These are phyloP conservation scores for Lycocerus yunnanus DNA, from an alignment of 2,888 invertebrate genomes.

Conservation along the genomic window DNA sequence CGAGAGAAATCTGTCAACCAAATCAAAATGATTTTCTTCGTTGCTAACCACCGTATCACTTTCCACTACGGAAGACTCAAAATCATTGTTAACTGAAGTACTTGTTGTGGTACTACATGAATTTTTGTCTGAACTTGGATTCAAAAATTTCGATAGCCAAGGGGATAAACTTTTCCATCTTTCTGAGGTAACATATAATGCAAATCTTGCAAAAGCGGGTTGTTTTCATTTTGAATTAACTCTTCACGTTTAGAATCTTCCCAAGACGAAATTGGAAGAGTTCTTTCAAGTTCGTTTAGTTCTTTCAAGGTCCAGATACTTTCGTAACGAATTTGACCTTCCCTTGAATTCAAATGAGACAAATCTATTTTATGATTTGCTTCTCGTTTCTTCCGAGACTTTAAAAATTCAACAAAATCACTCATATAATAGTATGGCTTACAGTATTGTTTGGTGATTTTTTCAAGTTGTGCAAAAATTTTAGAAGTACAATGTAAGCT, in stretches of 20 bases:
- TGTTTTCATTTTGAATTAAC: too few species aligned
- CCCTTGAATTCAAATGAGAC: not conserved
- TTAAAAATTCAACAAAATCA: not conserved
- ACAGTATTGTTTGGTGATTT: not conserved
- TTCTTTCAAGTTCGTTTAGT: too few species aligned
- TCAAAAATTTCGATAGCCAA: not conserved
- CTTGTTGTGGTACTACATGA: not conserved
- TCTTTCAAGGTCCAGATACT: not conserved
- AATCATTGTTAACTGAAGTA: not conserved
- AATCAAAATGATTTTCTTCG: fast-evolving
- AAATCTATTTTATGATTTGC: not conserved
- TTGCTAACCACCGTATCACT: not conserved
- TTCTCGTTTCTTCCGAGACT: not conserved
- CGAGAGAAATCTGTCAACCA: too few species aligned
- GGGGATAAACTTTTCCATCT: not conserved
- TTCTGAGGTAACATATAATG: not conserved
- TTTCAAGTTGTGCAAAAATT: not conserved
- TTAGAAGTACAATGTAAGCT: not conserved
- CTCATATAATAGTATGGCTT: not conserved
- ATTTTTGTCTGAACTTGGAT: not conserved
- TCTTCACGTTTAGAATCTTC: too few species aligned
- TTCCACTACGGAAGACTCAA: not conserved
- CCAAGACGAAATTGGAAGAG: too few species aligned
- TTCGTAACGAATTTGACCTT: not conserved
- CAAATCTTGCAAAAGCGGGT: not conserved